These are phyloP conservation scores for Phyto melanocephala DNA, from an alignment of 2,888 invertebrate species.

Conservation along the genomic window DNA sequence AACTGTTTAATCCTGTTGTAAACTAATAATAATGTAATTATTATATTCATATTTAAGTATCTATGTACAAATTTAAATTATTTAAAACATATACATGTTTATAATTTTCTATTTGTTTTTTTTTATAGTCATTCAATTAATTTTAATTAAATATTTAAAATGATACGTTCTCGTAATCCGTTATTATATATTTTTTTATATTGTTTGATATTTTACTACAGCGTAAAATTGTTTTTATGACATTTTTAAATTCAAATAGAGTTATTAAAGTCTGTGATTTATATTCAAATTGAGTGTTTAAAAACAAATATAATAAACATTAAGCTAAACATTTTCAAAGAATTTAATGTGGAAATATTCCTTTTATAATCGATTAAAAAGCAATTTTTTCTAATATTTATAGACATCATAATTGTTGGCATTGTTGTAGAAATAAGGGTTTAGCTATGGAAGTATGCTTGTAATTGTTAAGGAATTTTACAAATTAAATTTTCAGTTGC, in stretches of 20 bases:
- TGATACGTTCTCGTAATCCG: not conserved
- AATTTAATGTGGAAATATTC: too few species aligned
- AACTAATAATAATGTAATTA: not conserved
- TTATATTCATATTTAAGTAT: not conserved
- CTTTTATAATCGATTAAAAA: too few species aligned
- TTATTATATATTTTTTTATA: not conserved
- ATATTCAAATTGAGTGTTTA: not conserved
- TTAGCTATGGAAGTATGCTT: too few species aligned
- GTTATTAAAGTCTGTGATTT: conserved; percentile 30
- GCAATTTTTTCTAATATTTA: too few species aligned
- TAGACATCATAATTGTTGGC: too few species aligned
- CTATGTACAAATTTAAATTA: not conserved
- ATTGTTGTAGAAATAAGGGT: too few species aligned
- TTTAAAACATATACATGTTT: not conserved
- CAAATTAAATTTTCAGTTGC: too few species aligned
- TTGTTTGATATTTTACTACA: not conserved
- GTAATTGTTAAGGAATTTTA: too few species aligned
- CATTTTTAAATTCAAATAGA: conserved; percentile 13
- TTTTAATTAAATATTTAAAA: conserved; percentile 33
- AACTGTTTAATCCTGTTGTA: conserved; percentile 16
- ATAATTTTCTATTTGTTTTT: not conserved
- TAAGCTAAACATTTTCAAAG: not conserved
- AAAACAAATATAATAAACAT: not conserved
- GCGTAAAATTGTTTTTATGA: conserved; percentile 3
- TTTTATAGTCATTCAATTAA: conserved; percentile 15